phyloP scores from a whole-genome alignment of 2,888 invertebrate genomes.

The Ornithoptera alexandrae region DNA sequence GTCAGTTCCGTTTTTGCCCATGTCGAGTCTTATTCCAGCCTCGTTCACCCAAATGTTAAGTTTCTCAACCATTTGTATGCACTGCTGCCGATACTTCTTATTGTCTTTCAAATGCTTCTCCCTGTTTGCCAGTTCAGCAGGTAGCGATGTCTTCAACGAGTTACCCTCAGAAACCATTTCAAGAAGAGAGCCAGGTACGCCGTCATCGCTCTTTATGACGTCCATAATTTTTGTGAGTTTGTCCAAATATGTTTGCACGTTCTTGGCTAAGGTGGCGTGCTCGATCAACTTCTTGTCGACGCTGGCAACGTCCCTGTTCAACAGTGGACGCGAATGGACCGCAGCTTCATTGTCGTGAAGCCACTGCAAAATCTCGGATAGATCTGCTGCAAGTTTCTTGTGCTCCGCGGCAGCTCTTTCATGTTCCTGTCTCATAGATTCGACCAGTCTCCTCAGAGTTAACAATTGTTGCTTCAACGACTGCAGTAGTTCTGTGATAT shows the following conservation, averaged over 20 bases:
- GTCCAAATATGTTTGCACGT: conserved; percentile 85
- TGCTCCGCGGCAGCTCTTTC: conserved; percentile 94
- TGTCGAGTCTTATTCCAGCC: conserved; percentile 87
- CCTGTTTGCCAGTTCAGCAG: conserved; percentile 89
- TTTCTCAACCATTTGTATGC: conserved; percentile 87
- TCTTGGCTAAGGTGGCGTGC: conserved; percentile 84
- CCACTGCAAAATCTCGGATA: conserved; percentile 91
- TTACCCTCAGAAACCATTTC: conserved; percentile 93
- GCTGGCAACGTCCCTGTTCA: conserved; percentile 88
- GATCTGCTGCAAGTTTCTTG: conserved; percentile 88
- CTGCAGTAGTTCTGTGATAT: conserved; percentile 92
- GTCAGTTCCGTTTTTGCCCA: conserved; percentile 91
- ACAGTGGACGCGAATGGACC: conserved; percentile 89
- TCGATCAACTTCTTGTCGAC: conserved; percentile 90
- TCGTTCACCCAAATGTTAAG: conserved; percentile 91
- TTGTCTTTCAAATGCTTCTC: conserved; percentile 89
- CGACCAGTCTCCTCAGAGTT: conserved; percentile 88
- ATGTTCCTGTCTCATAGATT: conserved; percentile 92
- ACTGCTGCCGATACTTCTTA: conserved; percentile 87
- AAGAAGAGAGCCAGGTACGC: conserved; percentile 87
- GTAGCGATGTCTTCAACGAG: conserved; percentile 87
- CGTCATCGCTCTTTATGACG: conserved; percentile 85
- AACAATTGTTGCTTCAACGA: conserved; percentile 91
- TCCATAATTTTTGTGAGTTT: conserved; percentile 86
- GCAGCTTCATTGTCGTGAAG: conserved; percentile 89